Evolutionary conservation across 2,888 invertebrate genomes (phyloP), one percentile per base, ranked within the genome.

Genomic region (Hanleya hanleyi): DNA sequence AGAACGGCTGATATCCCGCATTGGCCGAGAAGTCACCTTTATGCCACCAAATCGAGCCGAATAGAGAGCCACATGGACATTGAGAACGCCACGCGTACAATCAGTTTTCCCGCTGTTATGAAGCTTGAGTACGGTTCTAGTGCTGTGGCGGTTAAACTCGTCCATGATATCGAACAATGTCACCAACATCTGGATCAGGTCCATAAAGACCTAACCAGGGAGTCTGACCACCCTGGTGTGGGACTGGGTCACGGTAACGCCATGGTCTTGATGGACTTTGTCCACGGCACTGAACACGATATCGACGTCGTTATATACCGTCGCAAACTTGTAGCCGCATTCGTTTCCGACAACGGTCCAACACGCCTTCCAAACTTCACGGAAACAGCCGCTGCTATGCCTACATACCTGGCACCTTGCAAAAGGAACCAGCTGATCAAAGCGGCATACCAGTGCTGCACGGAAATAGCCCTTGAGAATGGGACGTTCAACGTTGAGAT

Each of bases 61-160:
- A 72, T 84, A 1, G 65, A 65, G 1, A 37, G 36, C 4, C 47
- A 50, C 12, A 67, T 65, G 0, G 80, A 82, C 29, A 71, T 82
- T 33, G 61, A 66, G 0, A 29, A 69, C 4, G 76, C 76, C 0
- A 32, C 75, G 7, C 38, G 67, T 9, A 74, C 74, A 4, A 61
- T 79, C 1, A 29, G 62, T 9, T 72, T 79, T 32, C 85, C 84
- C 0, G 80, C 78, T 12, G 72, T 84, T 9, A 65, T 85, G 38
- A 85, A 85, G 47, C 74, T 83, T 33, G 84, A 83, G 37, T 82
- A 81, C 36, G 85, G 84, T 0, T 84, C 85, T 0, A 82, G 83
- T 51, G 83, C 84, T 7, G 80, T 84, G 18, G 85, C 81, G 2
- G 83, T 83, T 0, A 78, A 77, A 26, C 74, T 80, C 3, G 81